Base-by-base conservation (phyloP, 2,888 invertebrate genomes). In the Dasysyrphus albostriatus region DNA sequence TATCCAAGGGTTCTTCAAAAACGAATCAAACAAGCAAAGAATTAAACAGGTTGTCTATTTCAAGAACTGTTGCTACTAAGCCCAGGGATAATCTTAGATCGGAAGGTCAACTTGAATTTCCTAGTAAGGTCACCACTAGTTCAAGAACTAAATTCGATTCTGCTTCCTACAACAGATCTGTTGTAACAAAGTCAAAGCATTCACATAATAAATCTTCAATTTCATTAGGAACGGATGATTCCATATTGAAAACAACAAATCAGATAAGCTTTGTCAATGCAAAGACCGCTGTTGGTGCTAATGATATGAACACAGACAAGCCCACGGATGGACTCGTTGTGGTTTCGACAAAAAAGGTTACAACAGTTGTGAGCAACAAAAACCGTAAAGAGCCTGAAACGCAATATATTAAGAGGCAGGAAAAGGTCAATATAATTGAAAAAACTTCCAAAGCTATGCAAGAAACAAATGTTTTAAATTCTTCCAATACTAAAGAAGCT, bases 141-240 rank as follows among this genome's bases (percentile, higher is more conserved):
- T 54, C 73, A 8, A 82, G 78, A 49, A 65, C 56, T 8, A 76
- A 65, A 14, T 59, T 76, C 0, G 75, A 81, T 9, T 61, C 76
- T 32, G 2, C 54, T n/a, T 63, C 69, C 0, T 63, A 32, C 4
- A 82, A 73, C 56, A 73, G 69, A 32, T 63, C 77, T 5, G 6
- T 74, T 5, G 54, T 88, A 51, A 88, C 88, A 7, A 89, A 81
- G 42, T 84, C 83, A 10, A 89, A 88, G 63, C 88, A 89, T 44
- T 47, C 79, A 0, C 90, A 90, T 37, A 92, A 92, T 67, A 92
- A 96, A 91, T 96, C 96, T 0, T 95, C 95, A 80, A 94, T 96
- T 74, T 93, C 93, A 9, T 90, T 95, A 24, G 95, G 95, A 2
- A 94, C 93, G 89, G 95, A 95, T 85, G 93, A 90, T 0, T 90